Base-by-base conservation (phyloP, 1,140 invertebrate species). In the Patella vulgata region DNA sequence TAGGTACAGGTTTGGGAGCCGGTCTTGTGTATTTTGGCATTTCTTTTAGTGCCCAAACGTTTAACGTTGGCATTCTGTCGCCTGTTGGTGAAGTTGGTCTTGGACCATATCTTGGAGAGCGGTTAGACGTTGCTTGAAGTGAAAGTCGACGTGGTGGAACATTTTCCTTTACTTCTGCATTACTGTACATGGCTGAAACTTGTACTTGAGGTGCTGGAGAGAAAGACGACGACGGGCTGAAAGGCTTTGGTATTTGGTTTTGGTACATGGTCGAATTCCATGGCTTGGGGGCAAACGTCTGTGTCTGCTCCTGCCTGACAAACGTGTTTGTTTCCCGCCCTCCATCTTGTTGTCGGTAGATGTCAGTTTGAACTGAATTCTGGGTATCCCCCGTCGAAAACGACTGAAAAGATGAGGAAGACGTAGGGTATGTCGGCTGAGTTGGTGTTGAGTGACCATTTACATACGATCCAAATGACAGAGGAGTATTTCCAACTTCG, bases 11-110 rank as follows among this genome's bases (percentile, higher is more conserved):
- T 5, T 5, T 5, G 5, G 33, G 33, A 14, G 33, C 27, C 27
- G 47, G 21, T 50, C 21, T 50, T 50, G n/a, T 11, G 27, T 50
- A 25, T 23, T 27, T 27, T 50, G 47, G 12, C 27, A 27, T 50
- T 5, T 19, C 23, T 27, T 27, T 64, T 11, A 54, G 14, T 54
- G 36, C 53, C n/a, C 62, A 46, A 19, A 64, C 62, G 50, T 53
- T 64, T 36, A 64, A 64, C 47, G 51, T 44, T 39, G 62, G 55
- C 17, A 42, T 36, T 36, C 33, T 36, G 14, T 36, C 33, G 25
- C 21, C 36, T 14, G 27, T 21, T 17, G 43, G n/a, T 30, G 56
- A 54, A 11, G 28, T n/a, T n/a, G 50, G 52, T 36, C 33, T 40
- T 54, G 33, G 33, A 36, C 33, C 14, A 14, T 36, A 48, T 36